Percentiles rank a stretch among this genome's conserved stretches.
phyloP scores from a whole-genome alignment of 2,888 invertebrate species.

The Protonemura montana region DNA sequence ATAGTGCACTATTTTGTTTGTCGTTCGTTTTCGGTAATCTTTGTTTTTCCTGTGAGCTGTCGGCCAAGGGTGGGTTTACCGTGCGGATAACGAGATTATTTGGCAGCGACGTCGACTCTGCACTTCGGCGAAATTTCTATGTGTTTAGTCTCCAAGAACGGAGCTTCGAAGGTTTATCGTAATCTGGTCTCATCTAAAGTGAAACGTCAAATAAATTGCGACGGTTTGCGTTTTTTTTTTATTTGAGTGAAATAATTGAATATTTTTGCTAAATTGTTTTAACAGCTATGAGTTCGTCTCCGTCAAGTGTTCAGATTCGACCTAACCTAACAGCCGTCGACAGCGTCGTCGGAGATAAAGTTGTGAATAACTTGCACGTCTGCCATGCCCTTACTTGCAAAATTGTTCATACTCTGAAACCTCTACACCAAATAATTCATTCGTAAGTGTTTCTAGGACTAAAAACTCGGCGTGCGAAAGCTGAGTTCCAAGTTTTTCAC shows the following conservation, averaged over 20 bases:
- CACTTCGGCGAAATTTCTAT: background rate
- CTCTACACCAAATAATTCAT: background rate
- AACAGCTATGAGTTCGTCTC: background rate
- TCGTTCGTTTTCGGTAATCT: background rate
- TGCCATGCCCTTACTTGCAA: background rate
- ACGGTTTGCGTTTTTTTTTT: background rate
- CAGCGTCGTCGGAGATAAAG: background rate
- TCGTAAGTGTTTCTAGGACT: background rate
- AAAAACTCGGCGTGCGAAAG: background rate
- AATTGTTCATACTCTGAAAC: background rate
- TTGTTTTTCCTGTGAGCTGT: background rate
- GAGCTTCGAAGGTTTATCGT: background rate
- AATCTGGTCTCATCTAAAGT: background rate
- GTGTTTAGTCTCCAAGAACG: background rate
- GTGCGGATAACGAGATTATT: background rate
- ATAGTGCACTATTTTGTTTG: background rate
- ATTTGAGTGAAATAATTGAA: constrained; percentile 7
- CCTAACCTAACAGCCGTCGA: constrained; percentile 18
- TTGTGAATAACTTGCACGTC: background rate
- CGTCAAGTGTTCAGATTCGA: background rate
- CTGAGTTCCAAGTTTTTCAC: background rate
- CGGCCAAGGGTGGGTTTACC: background rate
- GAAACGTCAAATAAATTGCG: background rate
- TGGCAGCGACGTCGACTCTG: background rate
- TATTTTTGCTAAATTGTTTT: constrained; percentile 35